Conservation (phyloP, 2,888 invertebrate genomes). For the Caenorhabditis sp. region DNA sequence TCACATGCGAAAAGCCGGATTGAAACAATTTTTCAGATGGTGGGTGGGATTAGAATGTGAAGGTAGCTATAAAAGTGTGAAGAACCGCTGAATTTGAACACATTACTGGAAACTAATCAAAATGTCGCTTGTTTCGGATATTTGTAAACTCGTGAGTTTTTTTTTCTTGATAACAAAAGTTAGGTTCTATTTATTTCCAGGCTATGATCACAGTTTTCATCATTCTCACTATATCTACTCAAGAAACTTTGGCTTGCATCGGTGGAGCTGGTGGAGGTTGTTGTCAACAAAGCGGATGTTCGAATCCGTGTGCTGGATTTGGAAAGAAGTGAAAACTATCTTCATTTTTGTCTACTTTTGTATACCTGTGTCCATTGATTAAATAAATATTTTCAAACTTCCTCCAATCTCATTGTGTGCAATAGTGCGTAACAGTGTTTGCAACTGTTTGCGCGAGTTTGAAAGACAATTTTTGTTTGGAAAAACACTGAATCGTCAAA, state of each 20-base stretch:
- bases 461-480: too few species aligned
- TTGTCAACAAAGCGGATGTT: conserved; percentile 34
- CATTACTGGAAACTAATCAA: neutral
- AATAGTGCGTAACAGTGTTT: conserved; percentile 19
- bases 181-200: neutral
- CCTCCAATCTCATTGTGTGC: conserved; percentile 2
- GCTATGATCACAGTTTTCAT: neutral
- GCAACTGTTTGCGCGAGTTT: conserved; percentile 1
- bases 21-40: neutral
- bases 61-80: neutral
- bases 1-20: neutral
- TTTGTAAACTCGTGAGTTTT: neutral
- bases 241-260: neutral
- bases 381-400: neutral
- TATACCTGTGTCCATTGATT: neutral
- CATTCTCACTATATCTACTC: neutral
- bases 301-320: conserved; percentile 41
- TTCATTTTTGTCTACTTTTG: neutral
- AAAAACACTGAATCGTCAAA: neutral
- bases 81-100: neutral
- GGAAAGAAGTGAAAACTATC: conserved; percentile 30
- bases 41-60: neutral
- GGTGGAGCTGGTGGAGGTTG: conserved; percentile 25
- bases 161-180: neutral
- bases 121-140: neutral